Base-by-base conservation (phyloP, 2,113 vertebrate genomes). In the Crocuta crocuta region DNA sequence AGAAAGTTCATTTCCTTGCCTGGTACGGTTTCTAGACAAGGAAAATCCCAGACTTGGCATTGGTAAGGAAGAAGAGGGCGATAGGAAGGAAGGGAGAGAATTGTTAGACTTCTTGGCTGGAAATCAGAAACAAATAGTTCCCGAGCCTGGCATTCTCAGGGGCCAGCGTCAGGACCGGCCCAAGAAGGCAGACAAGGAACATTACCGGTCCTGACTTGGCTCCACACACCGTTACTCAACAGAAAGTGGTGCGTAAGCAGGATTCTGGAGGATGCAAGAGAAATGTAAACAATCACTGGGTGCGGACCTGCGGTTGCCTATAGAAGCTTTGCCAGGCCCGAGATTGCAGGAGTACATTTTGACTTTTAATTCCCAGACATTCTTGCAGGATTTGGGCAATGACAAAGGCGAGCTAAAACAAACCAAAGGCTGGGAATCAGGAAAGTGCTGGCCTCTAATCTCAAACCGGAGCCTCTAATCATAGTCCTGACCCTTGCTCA, bases 61-160 rank as follows among this genome's bases (percentile, higher is more conserved):
- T 19, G 7, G 48, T 82, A 86, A 91, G 96, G 97, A 92, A 97
- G 97, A 98, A 97, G 89, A 94, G 76, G 97, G 97, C 90, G 1
- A 85, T 58, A 91, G 90, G 95, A 92, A 97, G 97, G 98, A 98
- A 98, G 95, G 89, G 94, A 97, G 89, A 96, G 96, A 92, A 98
- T 96, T 98, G 97, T 98, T 97, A 76, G 95, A 88, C 92, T 98
- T 97, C 97, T 98, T 98, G 98, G 97, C 97, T 89, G 82, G 50
- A 91, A 92, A 85, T 97, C 97, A 98, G 95, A 98, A 97, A 96
- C 97, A 98, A 97, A 97, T 94, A 97, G 95, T 98, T 98, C 97
- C 95, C 21, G 31, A 90, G 97, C 80, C 97, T 95, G 97, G 96
- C 96, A 95, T 91, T 97, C 97, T 97, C 39, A 1, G 78, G 50